These are phyloP conservation scores for Ceyx melanurus DNA, from an alignment of 2,113 vertebrate species.

Conservation along the genomic window DNA sequence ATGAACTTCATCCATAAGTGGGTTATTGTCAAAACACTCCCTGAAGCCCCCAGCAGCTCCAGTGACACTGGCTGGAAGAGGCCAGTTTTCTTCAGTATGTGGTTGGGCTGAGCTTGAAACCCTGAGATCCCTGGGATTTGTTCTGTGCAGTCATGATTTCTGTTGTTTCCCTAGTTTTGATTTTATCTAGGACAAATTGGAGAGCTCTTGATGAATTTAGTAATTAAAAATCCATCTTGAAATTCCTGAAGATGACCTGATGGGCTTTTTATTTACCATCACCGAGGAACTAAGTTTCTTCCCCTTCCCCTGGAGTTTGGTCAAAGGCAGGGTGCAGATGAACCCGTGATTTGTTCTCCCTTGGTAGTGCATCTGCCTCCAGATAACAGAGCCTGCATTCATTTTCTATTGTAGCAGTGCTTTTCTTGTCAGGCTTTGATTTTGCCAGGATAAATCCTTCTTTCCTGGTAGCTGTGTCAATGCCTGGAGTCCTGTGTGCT, in stretches of 20 bases:
- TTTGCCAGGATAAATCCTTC: slow-evolving; percentile 40
- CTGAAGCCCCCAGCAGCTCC: background rate
- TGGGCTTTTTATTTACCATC: background rate
- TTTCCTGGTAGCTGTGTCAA: slow-evolving; percentile 8
- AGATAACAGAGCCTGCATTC: slow-evolving; percentile 4
- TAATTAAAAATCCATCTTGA: background rate
- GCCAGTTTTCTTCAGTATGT: background rate
- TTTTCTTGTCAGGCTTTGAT: slow-evolving; percentile 22
- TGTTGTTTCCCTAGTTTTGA: background rate
- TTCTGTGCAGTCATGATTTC: background rate
- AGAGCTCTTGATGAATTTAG: background rate
- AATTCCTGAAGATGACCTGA: background rate
- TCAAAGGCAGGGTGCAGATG: background rate
- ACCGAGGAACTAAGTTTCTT: background rate
- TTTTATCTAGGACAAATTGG: background rate
- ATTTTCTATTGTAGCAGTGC: background rate
- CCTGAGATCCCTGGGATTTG: fast-evolving
- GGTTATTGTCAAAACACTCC: background rate
- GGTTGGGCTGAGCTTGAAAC: background rate
- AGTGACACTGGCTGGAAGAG: background rate
- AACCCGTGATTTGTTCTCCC: background rate
- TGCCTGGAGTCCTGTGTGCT: background rate
- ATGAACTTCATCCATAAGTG: background rate
- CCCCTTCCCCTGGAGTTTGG: background rate
- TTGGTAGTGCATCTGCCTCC: background rate